Conservation (phyloP, 2,888 invertebrate species). For the Gasteruption jaculator region DNA sequence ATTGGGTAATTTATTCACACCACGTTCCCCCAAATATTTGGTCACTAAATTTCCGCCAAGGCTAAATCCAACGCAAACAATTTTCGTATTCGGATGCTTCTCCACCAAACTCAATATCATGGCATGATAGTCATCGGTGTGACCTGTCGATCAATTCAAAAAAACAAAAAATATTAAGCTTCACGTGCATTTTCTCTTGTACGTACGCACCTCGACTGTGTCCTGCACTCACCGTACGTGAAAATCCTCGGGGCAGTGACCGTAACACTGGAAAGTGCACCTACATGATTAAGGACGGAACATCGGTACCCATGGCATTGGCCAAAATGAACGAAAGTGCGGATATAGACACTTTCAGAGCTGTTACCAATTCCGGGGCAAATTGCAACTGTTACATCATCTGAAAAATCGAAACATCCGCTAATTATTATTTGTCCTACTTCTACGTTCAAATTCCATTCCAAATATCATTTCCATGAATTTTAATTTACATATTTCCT, state of each 20-base stretch:
- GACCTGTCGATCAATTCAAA: constrained; percentile 58
- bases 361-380: constrained; percentile 93
- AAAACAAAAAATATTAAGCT: neutral
- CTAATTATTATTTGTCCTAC: neutral
- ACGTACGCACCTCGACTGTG: neutral
- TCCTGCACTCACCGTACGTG: constrained; percentile 72
- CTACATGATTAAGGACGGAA: constrained; percentile 91
- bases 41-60: constrained; percentile 90
- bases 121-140: constrained; percentile 81
- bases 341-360: constrained; percentile 89
- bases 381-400: constrained; percentile 82
- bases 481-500: neutral
- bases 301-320: constrained; percentile 89
- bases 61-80: constrained; percentile 87
- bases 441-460: neutral
- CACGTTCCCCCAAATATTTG: constrained; percentile 84
- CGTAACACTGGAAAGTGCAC: constrained; percentile 78
- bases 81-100: constrained; percentile 70
- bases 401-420: constrained; percentile 53
- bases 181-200: constrained; percentile 6
- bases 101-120: constrained; percentile 75
- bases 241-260: constrained; percentile 87
- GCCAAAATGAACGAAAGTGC: constrained; percentile 89
- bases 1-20: constrained; percentile 60
- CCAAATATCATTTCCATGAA: neutral